Evolutionary conservation across 2,888 invertebrate genomes (phyloP).

Genomic region (Hemithea aestivaria): DNA sequence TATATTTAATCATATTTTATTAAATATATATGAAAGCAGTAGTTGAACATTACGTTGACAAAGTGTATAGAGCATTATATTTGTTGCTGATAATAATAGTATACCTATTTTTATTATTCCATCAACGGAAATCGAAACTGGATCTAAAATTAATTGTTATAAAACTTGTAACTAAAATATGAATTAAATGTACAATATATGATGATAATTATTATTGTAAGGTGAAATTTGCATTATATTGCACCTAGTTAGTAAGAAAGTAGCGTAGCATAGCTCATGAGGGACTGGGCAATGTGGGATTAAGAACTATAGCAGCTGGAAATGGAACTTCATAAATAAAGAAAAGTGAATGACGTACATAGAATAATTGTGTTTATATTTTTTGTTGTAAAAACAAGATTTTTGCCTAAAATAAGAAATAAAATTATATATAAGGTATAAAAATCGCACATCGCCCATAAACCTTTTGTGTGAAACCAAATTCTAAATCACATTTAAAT

Average conservation of each 20-base stretch:
- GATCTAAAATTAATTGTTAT: constrained; percentile 29
- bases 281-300: constrained; percentile 43
- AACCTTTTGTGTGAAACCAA: constrained; percentile 62
- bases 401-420: too few species aligned
- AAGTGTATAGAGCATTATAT: too few species aligned
- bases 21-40: too few species aligned
- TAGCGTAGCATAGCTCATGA: constrained; percentile 56
- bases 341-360: too few species aligned
- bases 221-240: constrained; percentile 62
- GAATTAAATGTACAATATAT: constrained; percentile 49
- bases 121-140: background rate
- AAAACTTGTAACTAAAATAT: constrained; percentile 40
- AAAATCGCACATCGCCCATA: constrained; percentile 40
- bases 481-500: constrained; percentile 74
- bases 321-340: too few species aligned
- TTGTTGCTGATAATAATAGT: background rate
- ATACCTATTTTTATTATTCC: background rate
- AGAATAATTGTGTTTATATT: too few species aligned
- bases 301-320: too few species aligned
- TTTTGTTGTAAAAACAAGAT: too few species aligned
- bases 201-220: constrained; percentile 43
- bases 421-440: background rate
- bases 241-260: constrained; percentile 69
- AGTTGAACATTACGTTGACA: too few species aligned
- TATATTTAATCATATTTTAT: background rate